phyloP scores from a whole-genome alignment of 2,888 invertebrate species.

The Argyra leucocephala region DNA sequence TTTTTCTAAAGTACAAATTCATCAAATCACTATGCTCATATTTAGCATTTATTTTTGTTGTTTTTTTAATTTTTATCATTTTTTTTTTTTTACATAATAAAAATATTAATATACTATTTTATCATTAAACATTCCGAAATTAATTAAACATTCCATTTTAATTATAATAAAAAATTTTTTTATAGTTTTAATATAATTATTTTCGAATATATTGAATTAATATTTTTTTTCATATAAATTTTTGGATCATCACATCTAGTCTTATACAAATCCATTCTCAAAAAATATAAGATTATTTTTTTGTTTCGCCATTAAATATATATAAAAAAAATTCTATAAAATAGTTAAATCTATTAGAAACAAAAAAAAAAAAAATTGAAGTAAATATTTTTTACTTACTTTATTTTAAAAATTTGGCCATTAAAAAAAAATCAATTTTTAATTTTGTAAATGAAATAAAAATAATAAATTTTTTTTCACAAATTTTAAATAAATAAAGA shows the following conservation, averaged over 20 bases:
- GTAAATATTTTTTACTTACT: too few species aligned
- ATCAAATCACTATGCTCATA: background rate
- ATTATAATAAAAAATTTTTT: background rate
- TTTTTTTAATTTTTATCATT: too few species aligned
- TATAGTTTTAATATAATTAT: background rate
- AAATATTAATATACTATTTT: background rate
- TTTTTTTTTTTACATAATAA: too few species aligned
- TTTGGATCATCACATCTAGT: background rate
- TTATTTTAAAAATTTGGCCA: too few species aligned
- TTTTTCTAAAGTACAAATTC: background rate
- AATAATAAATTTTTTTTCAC: too few species aligned
- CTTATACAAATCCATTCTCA: background rate
- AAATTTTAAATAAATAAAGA: too few species aligned
- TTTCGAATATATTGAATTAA: background rate
- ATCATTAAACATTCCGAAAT: background rate
- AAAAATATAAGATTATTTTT: background rate
- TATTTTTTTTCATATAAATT: background rate
- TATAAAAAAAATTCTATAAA: too few species aligned
- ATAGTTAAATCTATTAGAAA: too few species aligned
- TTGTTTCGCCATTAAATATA: too few species aligned
- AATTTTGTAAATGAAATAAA: too few species aligned
- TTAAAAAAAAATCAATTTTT: too few species aligned
- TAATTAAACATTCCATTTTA: background rate
- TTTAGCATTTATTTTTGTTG: background rate
- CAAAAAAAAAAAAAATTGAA: too few species aligned